Conservation (phyloP, 1,140 invertebrate species). For the Anastatus disparis region DNA sequence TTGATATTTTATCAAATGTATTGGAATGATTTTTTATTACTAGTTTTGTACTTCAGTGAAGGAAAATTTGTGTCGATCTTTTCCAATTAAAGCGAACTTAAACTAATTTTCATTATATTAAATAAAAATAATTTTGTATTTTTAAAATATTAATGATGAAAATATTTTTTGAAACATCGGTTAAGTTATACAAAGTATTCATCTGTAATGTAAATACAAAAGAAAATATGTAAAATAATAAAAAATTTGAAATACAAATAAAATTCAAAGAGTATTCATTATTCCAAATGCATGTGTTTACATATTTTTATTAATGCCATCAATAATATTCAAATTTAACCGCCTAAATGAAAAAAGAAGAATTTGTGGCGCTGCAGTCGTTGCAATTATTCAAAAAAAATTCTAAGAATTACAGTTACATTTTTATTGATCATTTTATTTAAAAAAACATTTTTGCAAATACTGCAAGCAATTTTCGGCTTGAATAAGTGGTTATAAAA, state of each 20-base stretch:
- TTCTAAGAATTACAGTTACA: background rate
- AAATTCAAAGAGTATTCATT: background rate
- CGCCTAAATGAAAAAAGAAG: too few species aligned
- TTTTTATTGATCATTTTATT: background rate
- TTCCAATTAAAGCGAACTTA: too few species aligned
- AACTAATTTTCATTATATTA: background rate
- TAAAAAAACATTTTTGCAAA: background rate
- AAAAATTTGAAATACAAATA: conserved; percentile 15
- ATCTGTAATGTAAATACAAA: background rate
- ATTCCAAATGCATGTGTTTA: background rate
- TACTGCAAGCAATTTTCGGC: background rate
- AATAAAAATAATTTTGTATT: background rate
- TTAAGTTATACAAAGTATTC: conserved; percentile 5
- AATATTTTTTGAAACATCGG: conserved; percentile 14
- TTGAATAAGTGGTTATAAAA: background rate
- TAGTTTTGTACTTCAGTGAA: too few species aligned
- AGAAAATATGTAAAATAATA: conserved; percentile 14
- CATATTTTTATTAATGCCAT: background rate
- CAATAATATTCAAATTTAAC: background rate
- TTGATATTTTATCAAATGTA: background rate
- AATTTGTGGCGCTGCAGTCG: conserved; percentile 5
- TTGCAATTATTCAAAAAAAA: background rate
- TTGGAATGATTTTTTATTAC: too few species aligned
- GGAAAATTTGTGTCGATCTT: too few species aligned
- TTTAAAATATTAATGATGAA: too few species aligned